Evolutionary conservation across 2,113 vertebrate species (phyloP), one percentile per base, ranked within the genome.

Genomic region (Rhabdomys dilectus): DNA sequence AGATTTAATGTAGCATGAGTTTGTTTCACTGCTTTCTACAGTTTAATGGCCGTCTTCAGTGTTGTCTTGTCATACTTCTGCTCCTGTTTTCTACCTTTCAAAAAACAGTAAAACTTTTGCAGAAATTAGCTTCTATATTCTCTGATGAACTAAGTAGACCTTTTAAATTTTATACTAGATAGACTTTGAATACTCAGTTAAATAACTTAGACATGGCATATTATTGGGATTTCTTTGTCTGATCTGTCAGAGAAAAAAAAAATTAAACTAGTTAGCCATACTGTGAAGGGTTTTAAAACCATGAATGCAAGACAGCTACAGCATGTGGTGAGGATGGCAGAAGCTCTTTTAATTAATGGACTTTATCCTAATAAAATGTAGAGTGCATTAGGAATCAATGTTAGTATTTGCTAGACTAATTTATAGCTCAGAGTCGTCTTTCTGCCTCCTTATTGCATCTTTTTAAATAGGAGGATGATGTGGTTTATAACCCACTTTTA

Each of bases 41-140:
- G 21, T 91, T 96, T 95, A 95, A 96, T 94, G 95, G 42, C 92
- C 72, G 92, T 92, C 92, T 95, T 96, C 81, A 95, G 76, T 97
- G 91, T 89, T 96, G 89, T 58, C 93, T 92, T 95, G 36, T 60
- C 81, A 80, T 87, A 91, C 81, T 91, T 56, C 82, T 78, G 12
- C 88, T 94, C 80, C 75, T 95, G 53, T 84, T 91, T 88, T 21
- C 19, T 62, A 29, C 89, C 90, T 96, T 94, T 80, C 60, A 73
- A 91, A 91, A n/a, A 91, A 93, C n/a, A 96, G 53, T 9, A 51
- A 72, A 96, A 92, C 21, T 68, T 29, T 73, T 91, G 42, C 53
- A 86, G 64, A 92, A 85, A 80, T 64, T 42, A 96, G 39, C 31
- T 84, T 29, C 31, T n/a, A 45, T 7, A 0, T 48, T 56, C 64